phyloP scores from a whole-genome alignment of 2,888 invertebrate species.

The Lycocerus yunnanus region DNA sequence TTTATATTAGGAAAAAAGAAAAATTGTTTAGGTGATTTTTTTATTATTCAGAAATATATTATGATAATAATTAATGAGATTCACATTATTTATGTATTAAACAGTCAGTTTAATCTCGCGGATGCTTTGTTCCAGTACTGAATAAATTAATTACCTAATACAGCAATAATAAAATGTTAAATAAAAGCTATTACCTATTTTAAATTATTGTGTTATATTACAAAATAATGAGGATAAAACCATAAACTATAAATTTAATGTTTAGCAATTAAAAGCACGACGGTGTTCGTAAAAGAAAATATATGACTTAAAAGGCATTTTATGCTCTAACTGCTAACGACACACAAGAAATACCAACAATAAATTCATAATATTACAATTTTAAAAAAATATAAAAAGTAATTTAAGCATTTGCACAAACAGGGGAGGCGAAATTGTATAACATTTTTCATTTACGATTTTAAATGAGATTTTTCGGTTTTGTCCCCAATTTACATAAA shows the following conservation, averaged over 20 bases:
- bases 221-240: neutral
- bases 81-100: no score
- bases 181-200: neutral
- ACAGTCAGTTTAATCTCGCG: neutral
- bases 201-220: neutral
- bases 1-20: no score
- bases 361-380: neutral
- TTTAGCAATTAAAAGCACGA: neutral
- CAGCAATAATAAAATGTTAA: neutral
- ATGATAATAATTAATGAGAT: no score
- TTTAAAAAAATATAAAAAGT: no score
- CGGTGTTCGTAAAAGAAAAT: neutral
- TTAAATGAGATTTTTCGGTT: no score
- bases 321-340: neutral
- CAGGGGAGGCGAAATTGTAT: no score
- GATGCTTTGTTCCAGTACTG: neutral
- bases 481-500: no score
- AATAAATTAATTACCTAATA: neutral
- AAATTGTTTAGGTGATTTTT: no score
- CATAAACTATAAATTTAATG: neutral
- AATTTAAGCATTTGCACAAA: neutral
- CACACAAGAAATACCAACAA: neutral
- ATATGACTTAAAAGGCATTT: neutral
- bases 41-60: no score
- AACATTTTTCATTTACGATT: no score